Evolutionary conservation across 2,888 invertebrate species (phyloP), one percentile per base, ranked within the genome.

Genomic region (Patella pellucida): DNA sequence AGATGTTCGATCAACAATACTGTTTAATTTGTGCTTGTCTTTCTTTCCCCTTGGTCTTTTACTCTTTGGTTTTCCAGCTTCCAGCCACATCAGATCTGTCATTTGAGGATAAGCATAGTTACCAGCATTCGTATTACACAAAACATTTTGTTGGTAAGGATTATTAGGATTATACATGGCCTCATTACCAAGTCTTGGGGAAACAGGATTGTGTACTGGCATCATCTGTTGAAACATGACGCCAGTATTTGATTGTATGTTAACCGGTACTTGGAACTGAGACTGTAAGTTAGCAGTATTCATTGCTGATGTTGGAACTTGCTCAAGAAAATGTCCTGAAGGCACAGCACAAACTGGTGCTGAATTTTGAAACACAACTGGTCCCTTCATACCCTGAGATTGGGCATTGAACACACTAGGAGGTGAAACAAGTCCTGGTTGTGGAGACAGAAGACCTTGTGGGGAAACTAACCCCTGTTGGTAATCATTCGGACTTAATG

Each of bases 1-100:
- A 62, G 83, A 83, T 70, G 83, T 84, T 76, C 85, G 83, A 54
- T 87, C 86, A 73, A 85, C 83, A 12, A 86, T 79, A 78, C 80
- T 82, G 74, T 83, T 83, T 9, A 82, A 76, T 71, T 83, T 82
- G 76, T 84, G 82, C 73, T 85, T 84, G 27, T 83, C 82, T 71
- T 83, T 85, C 71, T 82, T 85, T 76, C 81, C 84, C 72, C 81
- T 83, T 75, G 81, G 80, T 31, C 79, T 72, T 71, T 81, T 79
- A 52, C 79, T 76, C 68, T 82, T 82, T 31, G 80, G 77, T 71
- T 84, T 87, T 68, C 80, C 81, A 14, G 76, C 27, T 71, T 79
- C 81, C 19, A 82, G 74, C 80, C 82, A 79, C n/a, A 80, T 67
- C 77, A 81, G 70, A 50, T 79, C 79, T 71, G 76, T 68, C 31